Evolutionary conservation across 2,888 invertebrate species (phyloP).

Genomic region (Acleris cristana): DNA sequence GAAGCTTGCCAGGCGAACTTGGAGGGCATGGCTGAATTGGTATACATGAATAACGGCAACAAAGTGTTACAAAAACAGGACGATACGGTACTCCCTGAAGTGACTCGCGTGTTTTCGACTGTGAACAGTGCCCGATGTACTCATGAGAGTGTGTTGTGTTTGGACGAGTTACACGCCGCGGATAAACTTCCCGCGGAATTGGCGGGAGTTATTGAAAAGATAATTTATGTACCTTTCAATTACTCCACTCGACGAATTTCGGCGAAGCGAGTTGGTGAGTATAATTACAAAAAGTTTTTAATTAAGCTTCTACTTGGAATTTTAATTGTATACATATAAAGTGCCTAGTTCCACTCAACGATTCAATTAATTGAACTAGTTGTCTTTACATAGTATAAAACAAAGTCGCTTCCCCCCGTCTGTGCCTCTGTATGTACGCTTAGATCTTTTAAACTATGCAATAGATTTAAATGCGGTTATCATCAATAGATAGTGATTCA

Average conservation of each 20-base stretch:
- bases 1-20: slow-evolving; percentile 76
- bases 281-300: slow-evolving; percentile 30
- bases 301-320: background rate
- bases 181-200: slow-evolving; percentile 80
- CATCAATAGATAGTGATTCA: no score
- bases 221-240: slow-evolving; percentile 88
- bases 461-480: no score
- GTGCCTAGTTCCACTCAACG: background rate
- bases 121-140: slow-evolving; percentile 74
- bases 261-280: slow-evolving; percentile 77
- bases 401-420: no score
- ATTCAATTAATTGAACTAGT: background rate
- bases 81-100: slow-evolving; percentile 47
- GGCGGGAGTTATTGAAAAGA: slow-evolving; percentile 74
- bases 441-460: no score
- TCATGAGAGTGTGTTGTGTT: slow-evolving; percentile 79
- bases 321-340: background rate
- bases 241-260: slow-evolving; percentile 79
- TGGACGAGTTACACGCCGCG: slow-evolving; percentile 82
- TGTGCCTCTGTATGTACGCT: no score
- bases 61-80: slow-evolving; percentile 68
- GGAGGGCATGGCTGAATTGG: slow-evolving; percentile 82
- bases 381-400: no score
- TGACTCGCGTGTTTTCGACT: slow-evolving; percentile 68
- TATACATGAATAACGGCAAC: slow-evolving; percentile 59